phyloP scores from a whole-genome alignment of 2,113 vertebrate species.

The Urocolius indicus region DNA sequence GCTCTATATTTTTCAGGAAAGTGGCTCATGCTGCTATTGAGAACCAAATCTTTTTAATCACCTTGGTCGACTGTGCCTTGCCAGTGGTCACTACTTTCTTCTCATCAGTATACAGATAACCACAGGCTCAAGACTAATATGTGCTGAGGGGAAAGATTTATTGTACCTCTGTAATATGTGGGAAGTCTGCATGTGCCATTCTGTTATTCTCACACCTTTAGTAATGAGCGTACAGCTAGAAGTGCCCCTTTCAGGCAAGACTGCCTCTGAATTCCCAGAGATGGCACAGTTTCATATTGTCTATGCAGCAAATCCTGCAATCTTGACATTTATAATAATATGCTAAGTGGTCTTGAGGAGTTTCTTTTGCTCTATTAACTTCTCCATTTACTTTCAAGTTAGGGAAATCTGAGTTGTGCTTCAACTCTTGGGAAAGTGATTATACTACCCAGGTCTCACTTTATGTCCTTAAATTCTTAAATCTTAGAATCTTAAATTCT shows the following conservation, averaged over 20 bases:
- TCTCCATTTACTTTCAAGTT: background rate
- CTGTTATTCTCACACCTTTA: background rate
- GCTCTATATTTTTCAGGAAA: background rate
- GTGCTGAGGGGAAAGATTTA: background rate
- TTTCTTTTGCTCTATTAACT: background rate
- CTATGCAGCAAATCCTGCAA: background rate
- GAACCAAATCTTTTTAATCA: background rate
- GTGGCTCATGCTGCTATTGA: background rate
- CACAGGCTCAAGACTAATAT: background rate
- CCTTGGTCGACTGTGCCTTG: background rate
- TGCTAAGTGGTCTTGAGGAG: background rate
- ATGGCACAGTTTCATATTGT: background rate
- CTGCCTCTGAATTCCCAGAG: background rate
- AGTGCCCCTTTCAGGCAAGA: background rate
- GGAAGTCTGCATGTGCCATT: background rate
- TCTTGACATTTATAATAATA: background rate
- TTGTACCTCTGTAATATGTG: rapidly evolving
- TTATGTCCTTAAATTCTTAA: background rate
- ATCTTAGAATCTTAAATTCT: background rate
- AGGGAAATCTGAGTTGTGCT: background rate
- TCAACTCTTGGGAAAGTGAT: background rate
- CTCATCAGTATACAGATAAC: background rate
- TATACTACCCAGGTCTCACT: rapidly evolving
- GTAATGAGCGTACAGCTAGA: background rate
- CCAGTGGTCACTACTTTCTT: background rate